A percentile compares a stretch with the other conserved stretches of the same genome.
Evolutionary conservation across 2,113 vertebrate genomes (phyloP).

Genomic region (Cyanoramphus novaezelandiae): DNA sequence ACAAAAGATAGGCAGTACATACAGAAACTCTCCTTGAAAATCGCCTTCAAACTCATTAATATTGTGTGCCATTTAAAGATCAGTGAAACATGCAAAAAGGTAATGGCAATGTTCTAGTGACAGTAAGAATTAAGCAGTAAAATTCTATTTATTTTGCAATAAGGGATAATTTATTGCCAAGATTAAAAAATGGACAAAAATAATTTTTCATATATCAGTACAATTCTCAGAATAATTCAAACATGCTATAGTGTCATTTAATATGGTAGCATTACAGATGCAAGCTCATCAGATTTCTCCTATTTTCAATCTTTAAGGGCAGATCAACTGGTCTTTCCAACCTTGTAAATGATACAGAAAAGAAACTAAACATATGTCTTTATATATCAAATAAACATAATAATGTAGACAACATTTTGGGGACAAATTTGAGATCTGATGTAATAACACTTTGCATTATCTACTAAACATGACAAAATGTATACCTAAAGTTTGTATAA

Average conservation of each 20-base stretch:
- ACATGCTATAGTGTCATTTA: neutral
- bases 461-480: neutral
- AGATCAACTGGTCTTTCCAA: neutral
- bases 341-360: neutral
- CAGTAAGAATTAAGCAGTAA: neutral
- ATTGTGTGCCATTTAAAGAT: neutral
- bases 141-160: slow-evolving; percentile 17
- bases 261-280: neutral
- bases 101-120: neutral
- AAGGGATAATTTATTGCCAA: neutral
- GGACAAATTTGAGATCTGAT: neutral
- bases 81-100: neutral
- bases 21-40: slow-evolving; percentile 29
- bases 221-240: neutral
- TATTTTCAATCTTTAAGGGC: neutral
- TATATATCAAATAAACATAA: neutral
- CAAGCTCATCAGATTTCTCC: neutral
- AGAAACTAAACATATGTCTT: neutral
- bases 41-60: neutral
- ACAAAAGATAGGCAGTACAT: neutral
- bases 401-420: neutral
- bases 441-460: neutral
- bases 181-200: neutral
- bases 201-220: neutral
- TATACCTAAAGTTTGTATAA: neutral